Percentiles rank a stretch among this genome's conserved stretches.
Conservation (phyloP, 2,113 vertebrate species). For the Plectropomus leopardus region DNA sequence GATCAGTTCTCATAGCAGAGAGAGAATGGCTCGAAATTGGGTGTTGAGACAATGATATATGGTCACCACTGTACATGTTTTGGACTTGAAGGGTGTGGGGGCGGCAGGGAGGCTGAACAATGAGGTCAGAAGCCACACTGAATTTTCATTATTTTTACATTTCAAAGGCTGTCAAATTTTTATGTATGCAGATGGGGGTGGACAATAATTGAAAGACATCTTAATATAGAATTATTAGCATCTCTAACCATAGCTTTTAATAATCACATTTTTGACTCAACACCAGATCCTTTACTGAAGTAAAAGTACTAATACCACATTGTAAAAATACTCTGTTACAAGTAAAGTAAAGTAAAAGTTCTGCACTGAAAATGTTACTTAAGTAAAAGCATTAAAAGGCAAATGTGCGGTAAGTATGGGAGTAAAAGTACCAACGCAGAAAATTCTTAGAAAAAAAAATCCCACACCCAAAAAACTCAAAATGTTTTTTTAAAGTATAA, state of each 20-base stretch:
- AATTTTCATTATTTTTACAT: conserved; percentile 2
- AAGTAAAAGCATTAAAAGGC: no score
- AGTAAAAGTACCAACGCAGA: no score
- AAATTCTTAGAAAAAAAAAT: no score
- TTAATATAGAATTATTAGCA: neutral
- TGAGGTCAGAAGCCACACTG: conserved; percentile 6
- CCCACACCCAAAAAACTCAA: no score
- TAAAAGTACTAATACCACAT: no score
- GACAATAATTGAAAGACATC: neutral
- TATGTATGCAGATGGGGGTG: neutral
- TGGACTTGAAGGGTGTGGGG: neutral
- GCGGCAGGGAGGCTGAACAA: neutral
- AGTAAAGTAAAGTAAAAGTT: no score
- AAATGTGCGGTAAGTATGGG: no score
- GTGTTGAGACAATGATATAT: conserved; percentile 17
- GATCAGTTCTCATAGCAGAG: neutral
- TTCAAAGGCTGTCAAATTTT: neutral
- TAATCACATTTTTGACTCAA: neutral
- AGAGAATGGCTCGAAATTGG: neutral
- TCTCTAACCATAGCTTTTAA: neutral
- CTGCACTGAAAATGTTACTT: no score
- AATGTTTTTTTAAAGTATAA: no score
- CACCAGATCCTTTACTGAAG: no score
- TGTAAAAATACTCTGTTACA: no score
- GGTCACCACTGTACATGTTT: neutral